Base-by-base conservation (phyloP, 2,113 vertebrate species). In the Anseranas semipalmata region DNA sequence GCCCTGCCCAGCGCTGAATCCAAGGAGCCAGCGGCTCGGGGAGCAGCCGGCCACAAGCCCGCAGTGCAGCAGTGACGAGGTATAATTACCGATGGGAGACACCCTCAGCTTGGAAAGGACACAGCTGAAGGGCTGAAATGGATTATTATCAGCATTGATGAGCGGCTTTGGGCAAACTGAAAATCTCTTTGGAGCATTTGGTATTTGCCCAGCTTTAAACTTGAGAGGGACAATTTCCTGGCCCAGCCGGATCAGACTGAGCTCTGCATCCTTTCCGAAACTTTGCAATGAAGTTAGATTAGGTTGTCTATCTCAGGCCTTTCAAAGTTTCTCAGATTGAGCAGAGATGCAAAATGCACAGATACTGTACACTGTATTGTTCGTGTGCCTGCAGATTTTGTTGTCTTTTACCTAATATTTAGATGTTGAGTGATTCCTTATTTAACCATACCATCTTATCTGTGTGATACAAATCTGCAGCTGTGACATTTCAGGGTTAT, bases 401-500 rank as follows among this genome's bases (percentile, higher is more conserved):
- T 52, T 50, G 52, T 21, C 75, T 68, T 35, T 48, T 14, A 52
- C 65, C 37, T 37, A 24, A 17, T 68, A 81, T 82, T 76, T 73
- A 62, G 67, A 52, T 43, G 48, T 25, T 32, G 30, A 93, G 89
- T 8, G 28, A 73, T 52, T 45, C 75, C 52, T 35, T 76, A n/a
- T 56, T 93, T 65, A 81, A 73, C 37, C 27, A 30, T 58, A 46
- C 15, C 25, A 12, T 30, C 53, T 63, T 48, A 37, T 20, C 70
- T 27, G 55, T 4, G 13, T 1, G n/a, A 72, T 24, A 77, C 24
- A 14, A 21, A 76, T 77, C 88, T 77, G 53, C 84, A 73, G 88
- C 89, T 73, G 74, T 46, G 85, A 76, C 71, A 77, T 60, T 81
- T 81, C 70, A 43, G 91, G 63, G 72, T 63, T 91, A 53, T 35